phyloP scores from a whole-genome alignment of 2,888 invertebrate species.

The Octonoba sinensis region DNA sequence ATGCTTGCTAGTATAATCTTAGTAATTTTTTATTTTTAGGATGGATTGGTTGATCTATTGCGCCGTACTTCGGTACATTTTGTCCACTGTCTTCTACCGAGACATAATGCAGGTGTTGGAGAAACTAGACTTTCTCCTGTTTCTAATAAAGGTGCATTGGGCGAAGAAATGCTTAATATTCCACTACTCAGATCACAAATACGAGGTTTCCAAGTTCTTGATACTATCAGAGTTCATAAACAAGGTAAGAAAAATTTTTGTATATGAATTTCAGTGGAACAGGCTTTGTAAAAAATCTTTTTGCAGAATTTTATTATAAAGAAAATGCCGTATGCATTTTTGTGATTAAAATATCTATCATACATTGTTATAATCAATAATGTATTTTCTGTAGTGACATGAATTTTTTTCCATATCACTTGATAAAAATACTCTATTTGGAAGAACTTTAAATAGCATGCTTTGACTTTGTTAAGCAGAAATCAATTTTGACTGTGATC shows the following conservation, averaged over 20 bases:
- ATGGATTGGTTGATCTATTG: conserved; percentile 90
- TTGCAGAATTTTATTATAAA: not conserved
- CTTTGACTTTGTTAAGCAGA: too few species aligned
- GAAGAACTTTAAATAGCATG: too few species aligned
- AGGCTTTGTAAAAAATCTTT: not conserved
- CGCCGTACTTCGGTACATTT: conserved; percentile 89
- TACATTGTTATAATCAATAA: too few species aligned
- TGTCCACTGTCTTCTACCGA: conserved; percentile 86
- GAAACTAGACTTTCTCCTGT: conserved; percentile 71
- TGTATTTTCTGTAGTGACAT: too few species aligned
- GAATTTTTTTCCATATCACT: too few species aligned
- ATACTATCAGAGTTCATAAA: conserved; percentile 89
- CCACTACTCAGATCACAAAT: conserved; percentile 90
- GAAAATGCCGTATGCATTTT: not conserved
- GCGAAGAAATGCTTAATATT: conserved; percentile 79
- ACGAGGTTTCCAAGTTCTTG: conserved; percentile 89
- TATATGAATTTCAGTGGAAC: not conserved
- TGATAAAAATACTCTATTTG: too few species aligned
- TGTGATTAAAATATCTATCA: too few species aligned
- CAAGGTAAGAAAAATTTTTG: conserved; percentile 75
- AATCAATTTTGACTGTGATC: not conserved
- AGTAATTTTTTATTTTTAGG: conserved; percentile 74
- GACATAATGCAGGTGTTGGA: conserved; percentile 80
- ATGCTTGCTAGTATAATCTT: too few species aligned
- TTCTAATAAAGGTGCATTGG: conserved; percentile 69